Conservation (phyloP, 2,113 vertebrate genomes). For the Ibidorhyncha struthersii region DNA sequence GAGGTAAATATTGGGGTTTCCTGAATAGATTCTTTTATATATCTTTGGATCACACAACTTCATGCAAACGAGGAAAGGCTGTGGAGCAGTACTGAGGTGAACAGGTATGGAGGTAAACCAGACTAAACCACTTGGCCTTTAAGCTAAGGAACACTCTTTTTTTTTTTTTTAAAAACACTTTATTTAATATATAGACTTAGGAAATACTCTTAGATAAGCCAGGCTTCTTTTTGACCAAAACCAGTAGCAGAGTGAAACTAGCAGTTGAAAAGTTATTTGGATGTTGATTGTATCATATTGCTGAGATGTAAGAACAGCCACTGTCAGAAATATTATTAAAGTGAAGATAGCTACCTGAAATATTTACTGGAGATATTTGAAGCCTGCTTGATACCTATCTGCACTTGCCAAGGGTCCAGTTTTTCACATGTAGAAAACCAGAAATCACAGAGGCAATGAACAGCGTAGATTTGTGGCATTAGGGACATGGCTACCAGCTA, state of each 20-base stretch:
- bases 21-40: neutral
- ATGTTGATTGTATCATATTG: neutral
- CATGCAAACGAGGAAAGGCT: neutral
- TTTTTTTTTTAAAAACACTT: neutral
- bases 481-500: neutral
- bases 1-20: neutral
- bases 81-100: neutral
- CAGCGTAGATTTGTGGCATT: neutral
- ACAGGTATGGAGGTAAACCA: neutral
- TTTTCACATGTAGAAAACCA: neutral
- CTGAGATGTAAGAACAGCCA: neutral
- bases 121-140: neutral
- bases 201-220: neutral
- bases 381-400: neutral
- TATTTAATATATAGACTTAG: neutral
- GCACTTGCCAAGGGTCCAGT: neutral
- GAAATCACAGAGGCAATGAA: neutral
- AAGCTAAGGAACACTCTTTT: neutral
- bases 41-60: neutral
- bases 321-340: neutral
- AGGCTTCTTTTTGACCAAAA: neutral
- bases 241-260: neutral
- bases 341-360: neutral
- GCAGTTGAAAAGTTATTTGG: neutral
- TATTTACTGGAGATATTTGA: neutral